Conservation (phyloP, 2,797 vertebrate species). For the Manis javanica region DNA sequence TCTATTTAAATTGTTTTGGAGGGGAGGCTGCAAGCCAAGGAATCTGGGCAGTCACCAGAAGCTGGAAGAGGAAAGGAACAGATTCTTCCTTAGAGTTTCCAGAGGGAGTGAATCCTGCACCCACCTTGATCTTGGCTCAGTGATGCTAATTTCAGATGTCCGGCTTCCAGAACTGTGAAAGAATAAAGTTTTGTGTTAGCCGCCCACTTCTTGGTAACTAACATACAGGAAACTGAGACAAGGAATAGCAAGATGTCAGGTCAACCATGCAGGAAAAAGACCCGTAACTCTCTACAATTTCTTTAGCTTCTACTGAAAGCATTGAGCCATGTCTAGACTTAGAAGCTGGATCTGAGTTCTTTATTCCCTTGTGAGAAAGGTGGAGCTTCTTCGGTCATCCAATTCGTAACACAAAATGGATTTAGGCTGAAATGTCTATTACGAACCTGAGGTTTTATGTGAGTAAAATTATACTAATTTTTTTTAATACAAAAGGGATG, state of each 20-base stretch:
- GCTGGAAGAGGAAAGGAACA: background rate
- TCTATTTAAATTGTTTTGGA: background rate
- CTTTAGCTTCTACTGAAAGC: background rate
- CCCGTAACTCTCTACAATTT: background rate
- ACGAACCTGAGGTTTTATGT: background rate
- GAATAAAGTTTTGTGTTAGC: background rate
- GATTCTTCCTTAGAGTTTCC: background rate
- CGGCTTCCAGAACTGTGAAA: background rate
- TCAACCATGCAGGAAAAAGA: background rate
- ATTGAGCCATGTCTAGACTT: background rate
- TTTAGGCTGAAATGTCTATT: constrained; percentile 34
- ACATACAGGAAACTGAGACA: background rate
- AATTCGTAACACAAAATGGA: background rate
- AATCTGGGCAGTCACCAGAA: background rate
- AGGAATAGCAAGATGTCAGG: background rate
- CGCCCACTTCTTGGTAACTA: background rate
- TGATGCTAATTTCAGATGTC: background rate
- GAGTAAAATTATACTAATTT: background rate
- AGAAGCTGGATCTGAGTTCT: background rate
- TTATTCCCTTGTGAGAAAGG: background rate
- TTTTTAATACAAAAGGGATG: constrained; percentile 21
- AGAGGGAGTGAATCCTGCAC: background rate
- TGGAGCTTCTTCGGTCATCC: background rate
- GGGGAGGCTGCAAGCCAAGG: background rate
- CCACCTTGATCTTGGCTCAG: background rate